A percentile compares a stretch with the other conserved stretches of the same genome.
Conservation (phyloP, 2,797 vertebrate species). For the Chaunax sp. region DNA sequence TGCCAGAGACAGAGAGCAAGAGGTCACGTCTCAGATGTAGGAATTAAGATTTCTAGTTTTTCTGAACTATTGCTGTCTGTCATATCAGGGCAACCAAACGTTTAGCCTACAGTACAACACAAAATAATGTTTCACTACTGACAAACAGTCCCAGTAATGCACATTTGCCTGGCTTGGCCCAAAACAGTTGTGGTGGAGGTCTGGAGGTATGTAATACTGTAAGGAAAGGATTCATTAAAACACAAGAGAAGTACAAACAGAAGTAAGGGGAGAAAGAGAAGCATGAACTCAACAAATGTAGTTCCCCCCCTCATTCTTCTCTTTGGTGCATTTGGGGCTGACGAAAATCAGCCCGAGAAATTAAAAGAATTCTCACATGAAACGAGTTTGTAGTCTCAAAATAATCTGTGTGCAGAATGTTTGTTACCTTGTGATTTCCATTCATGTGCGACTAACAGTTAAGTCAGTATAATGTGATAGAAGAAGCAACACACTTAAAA, state of each 20-base stretch:
- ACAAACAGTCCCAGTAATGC: slow-evolving; percentile 5
- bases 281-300: background rate
- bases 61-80: background rate
- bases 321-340: background rate
- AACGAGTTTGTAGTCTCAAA: no score
- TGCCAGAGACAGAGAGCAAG: slow-evolving; percentile 47
- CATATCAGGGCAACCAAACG: background rate
- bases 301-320: background rate
- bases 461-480: no score
- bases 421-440: no score
- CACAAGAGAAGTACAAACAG: slow-evolving; percentile 41
- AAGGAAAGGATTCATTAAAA: slow-evolving; percentile 47
- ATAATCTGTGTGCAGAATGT: no score
- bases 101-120: background rate
- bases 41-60: background rate
- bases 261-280: slow-evolving; percentile 8
- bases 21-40: slow-evolving; percentile 22
- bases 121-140: background rate
- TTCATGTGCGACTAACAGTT: no score
- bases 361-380: background rate
- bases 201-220: slow-evolving; percentile 25
- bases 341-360: background rate
- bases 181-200: slow-evolving; percentile 12
- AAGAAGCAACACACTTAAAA: background rate
- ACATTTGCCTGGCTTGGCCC: background rate